Evolutionary conservation across 1,140 invertebrate genomes (phyloP).

Genomic region (Neuroterus valhalla): DNA sequence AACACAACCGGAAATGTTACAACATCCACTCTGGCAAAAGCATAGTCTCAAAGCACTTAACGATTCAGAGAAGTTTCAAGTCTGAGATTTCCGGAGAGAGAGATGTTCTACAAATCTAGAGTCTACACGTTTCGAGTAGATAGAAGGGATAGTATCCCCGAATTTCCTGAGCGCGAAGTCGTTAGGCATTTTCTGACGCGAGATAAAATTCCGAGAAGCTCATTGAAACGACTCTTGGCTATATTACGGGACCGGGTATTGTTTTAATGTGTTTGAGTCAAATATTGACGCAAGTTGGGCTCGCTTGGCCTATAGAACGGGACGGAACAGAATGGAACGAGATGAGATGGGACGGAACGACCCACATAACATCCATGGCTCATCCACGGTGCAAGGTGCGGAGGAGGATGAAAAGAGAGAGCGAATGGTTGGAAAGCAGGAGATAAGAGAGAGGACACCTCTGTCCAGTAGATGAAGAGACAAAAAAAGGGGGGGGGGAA

Average conservation of each 20-base stretch:
- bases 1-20: neutral
- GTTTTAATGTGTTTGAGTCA: slow-evolving; percentile 76
- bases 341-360: slow-evolving; percentile 60
- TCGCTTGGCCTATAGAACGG: slow-evolving; percentile 52
- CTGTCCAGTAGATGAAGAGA: slow-evolving; percentile 47
- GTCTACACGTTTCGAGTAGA: slow-evolving; percentile 13
- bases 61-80: slow-evolving; percentile 4
- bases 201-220: slow-evolving; percentile 74
- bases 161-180: slow-evolving; percentile 65
- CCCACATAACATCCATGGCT: slow-evolving; percentile 58
- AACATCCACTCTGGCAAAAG: slow-evolving; percentile 3
- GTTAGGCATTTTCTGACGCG: slow-evolving; percentile 70
- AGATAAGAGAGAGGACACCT: slow-evolving; percentile 20
- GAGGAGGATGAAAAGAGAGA: slow-evolving; percentile 35
- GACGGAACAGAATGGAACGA: slow-evolving; percentile 59
- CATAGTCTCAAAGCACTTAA: neutral
- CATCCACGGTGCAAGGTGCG: slow-evolving; percentile 47
- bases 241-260: slow-evolving; percentile 70
- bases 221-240: slow-evolving; percentile 68
- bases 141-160: slow-evolving; percentile 1
- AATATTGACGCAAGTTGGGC: slow-evolving; percentile 74
- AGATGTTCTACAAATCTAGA: neutral
- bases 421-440: slow-evolving; percentile 41
- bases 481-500: slow-evolving; percentile 32
- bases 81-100: neutral